A percentile compares a stretch with the other conserved stretches of the same genome.
Evolutionary conservation across 1,140 invertebrate genomes (phyloP).

Genomic region (Drosophila oshimai): DNA sequence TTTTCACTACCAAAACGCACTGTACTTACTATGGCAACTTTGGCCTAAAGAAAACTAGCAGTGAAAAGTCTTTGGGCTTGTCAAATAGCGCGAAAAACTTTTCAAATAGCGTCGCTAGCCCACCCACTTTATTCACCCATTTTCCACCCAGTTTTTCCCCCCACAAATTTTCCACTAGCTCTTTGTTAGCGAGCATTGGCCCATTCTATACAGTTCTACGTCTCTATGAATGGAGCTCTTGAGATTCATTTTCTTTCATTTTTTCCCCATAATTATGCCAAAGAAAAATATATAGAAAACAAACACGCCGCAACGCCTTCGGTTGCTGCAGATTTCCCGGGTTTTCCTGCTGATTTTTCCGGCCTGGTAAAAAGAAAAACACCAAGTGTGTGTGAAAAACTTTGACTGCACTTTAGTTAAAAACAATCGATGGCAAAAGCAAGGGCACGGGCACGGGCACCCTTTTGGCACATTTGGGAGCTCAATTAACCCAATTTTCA

Average conservation of each 20-base stretch:
- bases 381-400: neutral
- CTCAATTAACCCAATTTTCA: slow-evolving; percentile 29
- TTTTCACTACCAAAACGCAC: neutral
- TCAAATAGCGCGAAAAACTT: slow-evolving; percentile 72
- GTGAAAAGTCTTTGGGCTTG: slow-evolving; percentile 39
- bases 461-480: slow-evolving; percentile 1
- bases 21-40: slow-evolving; percentile 8
- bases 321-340: neutral
- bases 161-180: neutral
- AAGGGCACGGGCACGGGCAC: neutral
- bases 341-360: neutral
- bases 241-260: slow-evolving; percentile 31
- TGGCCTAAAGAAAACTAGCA: slow-evolving; percentile 16
- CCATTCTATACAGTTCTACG: slow-evolving; percentile 28
- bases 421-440: slow-evolving; percentile 19
- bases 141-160: neutral
- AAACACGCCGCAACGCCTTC: slow-evolving; percentile 20
- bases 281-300: slow-evolving; percentile 11
- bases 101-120: slow-evolving; percentile 39
- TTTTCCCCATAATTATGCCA: slow-evolving; percentile 30
- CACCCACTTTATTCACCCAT: neutral
- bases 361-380: neutral
- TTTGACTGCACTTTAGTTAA: slow-evolving; percentile 17
- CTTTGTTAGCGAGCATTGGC: slow-evolving; percentile 15
- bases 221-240: slow-evolving; percentile 15